Conservation (phyloP, 2,113 vertebrate species). For the Psittacus erithacus region DNA sequence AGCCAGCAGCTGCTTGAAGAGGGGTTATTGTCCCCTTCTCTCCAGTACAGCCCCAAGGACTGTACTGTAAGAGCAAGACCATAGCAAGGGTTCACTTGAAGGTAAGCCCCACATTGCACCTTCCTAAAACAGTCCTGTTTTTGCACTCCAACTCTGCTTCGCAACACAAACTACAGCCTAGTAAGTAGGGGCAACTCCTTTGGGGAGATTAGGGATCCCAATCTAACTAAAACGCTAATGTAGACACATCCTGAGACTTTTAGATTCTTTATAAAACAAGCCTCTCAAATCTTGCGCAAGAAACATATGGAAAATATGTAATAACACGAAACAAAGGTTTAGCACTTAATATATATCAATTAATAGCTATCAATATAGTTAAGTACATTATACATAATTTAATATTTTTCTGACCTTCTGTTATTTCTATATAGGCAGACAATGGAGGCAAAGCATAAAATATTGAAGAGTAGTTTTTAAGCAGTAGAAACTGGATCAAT, state of each 20-base stretch:
- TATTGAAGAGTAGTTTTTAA: not conserved
- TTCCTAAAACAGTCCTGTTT: not conserved
- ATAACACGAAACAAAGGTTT: not conserved
- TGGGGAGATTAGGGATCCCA: not conserved
- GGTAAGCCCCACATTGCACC: not conserved
- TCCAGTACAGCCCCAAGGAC: not conserved
- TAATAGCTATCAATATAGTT: not conserved
- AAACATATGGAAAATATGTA: not conserved
- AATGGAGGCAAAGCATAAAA: not conserved
- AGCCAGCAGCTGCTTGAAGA: not conserved
- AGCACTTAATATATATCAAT: not conserved
- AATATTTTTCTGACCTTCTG: not conserved
- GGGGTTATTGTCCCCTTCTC: fast-evolving
- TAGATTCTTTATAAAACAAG: not conserved
- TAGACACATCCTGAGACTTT: not conserved
- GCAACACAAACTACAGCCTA: not conserved
- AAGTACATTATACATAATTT: not conserved
- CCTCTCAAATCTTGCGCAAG: not conserved
- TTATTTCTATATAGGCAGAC: not conserved
- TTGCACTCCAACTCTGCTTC: not conserved
- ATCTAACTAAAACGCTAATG: not conserved
- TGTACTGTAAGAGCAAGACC: not conserved
- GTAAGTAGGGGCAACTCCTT: not conserved
- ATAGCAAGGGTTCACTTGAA: not conserved
- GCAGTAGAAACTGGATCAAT: not conserved